phyloP scores from a whole-genome alignment of 2,888 invertebrate genomes.

The Archaeoteleia sp. region DNA sequence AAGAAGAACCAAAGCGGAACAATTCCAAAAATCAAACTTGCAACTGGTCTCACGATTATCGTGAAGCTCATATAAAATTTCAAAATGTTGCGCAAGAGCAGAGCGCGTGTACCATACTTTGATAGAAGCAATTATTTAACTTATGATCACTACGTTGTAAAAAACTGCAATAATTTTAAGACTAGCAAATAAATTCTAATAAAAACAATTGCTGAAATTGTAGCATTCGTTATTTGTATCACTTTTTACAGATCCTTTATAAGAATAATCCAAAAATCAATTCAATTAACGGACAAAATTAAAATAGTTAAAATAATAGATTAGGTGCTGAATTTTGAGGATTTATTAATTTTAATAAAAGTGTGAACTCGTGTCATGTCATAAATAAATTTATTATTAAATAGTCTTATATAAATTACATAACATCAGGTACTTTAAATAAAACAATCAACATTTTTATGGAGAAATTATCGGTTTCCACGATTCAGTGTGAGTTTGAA shows the following conservation, averaged over 20 bases:
- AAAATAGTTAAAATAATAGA: too few relatives aligned
- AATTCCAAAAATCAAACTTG: slow-evolving; percentile 31
- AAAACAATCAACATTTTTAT: slow-evolving; percentile 44
- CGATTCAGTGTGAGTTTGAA: slow-evolving; percentile 59
- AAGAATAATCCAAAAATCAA: too few relatives aligned
- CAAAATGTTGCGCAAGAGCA: slow-evolving; percentile 40
- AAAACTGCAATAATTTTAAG: slow-evolving; percentile 70
- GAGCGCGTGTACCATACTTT: slow-evolving; percentile 59
- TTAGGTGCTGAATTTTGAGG: too few relatives aligned
- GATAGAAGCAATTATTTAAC: slow-evolving; percentile 63
- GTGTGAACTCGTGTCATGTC: too few relatives aligned
- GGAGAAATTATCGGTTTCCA: slow-evolving; percentile 72
- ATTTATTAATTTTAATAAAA: too few relatives aligned
- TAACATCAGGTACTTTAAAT: slow-evolving; percentile 50
- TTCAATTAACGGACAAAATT: too few relatives aligned
- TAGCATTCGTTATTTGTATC: background rate
- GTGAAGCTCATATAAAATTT: slow-evolving; percentile 29
- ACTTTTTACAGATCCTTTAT: too few relatives aligned
- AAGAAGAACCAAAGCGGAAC: slow-evolving; percentile 31
- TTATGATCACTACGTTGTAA: slow-evolving; percentile 68
- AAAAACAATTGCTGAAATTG: slow-evolving; percentile 58
- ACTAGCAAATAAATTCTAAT: slow-evolving; percentile 69
- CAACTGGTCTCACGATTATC: slow-evolving; percentile 29
- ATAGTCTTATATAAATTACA: slow-evolving; percentile 30
- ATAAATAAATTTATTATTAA: slow-evolving; percentile 43